Evolutionary conservation across 1,140 invertebrate species (phyloP).

Genomic region (Cydia pomonella): DNA sequence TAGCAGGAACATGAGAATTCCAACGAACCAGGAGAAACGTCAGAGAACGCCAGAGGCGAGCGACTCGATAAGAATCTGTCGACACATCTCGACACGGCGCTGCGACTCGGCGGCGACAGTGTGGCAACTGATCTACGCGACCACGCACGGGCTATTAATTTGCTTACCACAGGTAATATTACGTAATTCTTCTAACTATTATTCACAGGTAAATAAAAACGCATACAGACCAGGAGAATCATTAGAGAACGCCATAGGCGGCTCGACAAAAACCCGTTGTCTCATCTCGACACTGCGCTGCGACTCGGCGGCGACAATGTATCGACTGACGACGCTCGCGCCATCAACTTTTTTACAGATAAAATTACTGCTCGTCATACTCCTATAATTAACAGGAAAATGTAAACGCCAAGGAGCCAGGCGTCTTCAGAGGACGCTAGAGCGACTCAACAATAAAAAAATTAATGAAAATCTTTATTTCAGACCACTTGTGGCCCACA

Average conservation of each 20-base stretch:
- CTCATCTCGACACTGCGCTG: slow-evolving; percentile 47
- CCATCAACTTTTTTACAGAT: slow-evolving; percentile 61
- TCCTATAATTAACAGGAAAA: not conserved
- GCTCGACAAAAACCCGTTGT: slow-evolving; percentile 42
- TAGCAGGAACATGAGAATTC: slow-evolving; percentile 10
- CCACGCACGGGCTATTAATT: slow-evolving; percentile 55
- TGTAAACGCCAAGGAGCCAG: not conserved
- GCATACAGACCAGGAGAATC: not conserved
- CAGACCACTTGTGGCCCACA: too few relatives aligned
- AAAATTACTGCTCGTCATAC: too few relatives aligned
- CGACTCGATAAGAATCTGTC: slow-evolving; percentile 42
- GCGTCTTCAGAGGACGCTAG: not conserved
- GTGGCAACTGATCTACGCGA: slow-evolving; percentile 40
- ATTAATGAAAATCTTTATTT: too few relatives aligned
- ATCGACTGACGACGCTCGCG: slow-evolving; percentile 48
- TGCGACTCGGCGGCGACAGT: slow-evolving; percentile 50
- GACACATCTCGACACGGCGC: slow-evolving; percentile 45
- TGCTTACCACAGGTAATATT: slow-evolving; percentile 60
- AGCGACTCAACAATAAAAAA: slow-evolving; percentile 38
- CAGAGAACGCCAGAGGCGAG: slow-evolving; percentile 33
- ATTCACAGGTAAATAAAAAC: not conserved
- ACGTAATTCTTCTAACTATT: not conserved
- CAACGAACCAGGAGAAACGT: not conserved
- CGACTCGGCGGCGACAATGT: slow-evolving; percentile 48
- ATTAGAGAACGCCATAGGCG: slow-evolving; percentile 29